phyloP scores from a whole-genome alignment of 64 coral and sea anemone genomes.

The Montipora capricornis region DNA sequence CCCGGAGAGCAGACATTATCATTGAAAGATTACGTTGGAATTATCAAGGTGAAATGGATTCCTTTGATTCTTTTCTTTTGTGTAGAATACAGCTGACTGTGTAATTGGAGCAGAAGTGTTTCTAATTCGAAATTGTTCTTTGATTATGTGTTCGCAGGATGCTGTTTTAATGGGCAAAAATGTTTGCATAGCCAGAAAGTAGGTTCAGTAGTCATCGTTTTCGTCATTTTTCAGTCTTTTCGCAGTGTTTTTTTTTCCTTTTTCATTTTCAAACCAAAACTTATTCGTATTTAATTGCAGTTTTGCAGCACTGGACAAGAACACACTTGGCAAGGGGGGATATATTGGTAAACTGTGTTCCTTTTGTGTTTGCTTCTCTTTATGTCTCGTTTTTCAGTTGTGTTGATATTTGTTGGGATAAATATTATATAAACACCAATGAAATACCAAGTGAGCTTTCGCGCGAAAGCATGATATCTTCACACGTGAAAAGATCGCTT shows the following conservation, averaged over 20 bases:
- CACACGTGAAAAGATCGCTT: too few species aligned
- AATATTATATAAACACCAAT: too few species aligned
- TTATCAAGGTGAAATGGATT: conserved; percentile 77
- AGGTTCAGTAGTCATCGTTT: conserved; percentile 13
- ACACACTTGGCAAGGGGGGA: conserved; percentile 66
- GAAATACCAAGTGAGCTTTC: too few species aligned
- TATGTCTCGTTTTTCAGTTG: background rate
- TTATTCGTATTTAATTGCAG: background rate
- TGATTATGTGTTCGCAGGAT: conserved; percentile 54
- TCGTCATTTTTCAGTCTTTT: too few species aligned
- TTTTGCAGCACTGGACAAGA: conserved; percentile 80
- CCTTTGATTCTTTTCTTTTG: background rate
- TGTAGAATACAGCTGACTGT: too few species aligned
- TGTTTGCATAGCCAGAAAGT: conserved; percentile 93
- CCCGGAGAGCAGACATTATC: conserved; percentile 68
- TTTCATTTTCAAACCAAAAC: too few species aligned
- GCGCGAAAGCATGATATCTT: too few species aligned
- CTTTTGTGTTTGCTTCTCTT: background rate
- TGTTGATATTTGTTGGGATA: too few species aligned
- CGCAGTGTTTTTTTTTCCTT: too few species aligned
- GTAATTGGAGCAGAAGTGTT: background rate
- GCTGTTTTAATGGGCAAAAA: conserved; percentile 85
- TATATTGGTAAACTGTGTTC: conserved; percentile 72
- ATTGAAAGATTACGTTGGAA: conserved; percentile 78
- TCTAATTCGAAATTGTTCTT: background rate